Conservation (phyloP, 2,888 invertebrate species). For the Torymus aiolomorphi region DNA sequence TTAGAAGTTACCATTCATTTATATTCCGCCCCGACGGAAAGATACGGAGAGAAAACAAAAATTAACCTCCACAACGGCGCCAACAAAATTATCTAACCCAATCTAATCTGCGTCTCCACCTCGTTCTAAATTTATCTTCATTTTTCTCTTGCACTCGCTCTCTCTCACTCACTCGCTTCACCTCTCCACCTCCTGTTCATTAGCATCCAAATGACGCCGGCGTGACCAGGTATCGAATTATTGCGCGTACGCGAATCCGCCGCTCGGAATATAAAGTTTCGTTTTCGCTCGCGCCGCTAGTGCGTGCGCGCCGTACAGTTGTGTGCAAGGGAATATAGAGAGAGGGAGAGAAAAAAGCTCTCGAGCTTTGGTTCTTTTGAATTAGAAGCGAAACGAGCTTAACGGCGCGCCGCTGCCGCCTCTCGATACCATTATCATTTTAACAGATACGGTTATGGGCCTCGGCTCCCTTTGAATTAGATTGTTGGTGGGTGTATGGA, state of each 20-base stretch:
- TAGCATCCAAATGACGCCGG: constrained; percentile 62
- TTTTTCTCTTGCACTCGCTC: background rate
- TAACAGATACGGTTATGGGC: constrained; percentile 12
- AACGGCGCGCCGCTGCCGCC: background rate
- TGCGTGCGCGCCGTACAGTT: background rate
- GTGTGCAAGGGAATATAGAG: background rate
- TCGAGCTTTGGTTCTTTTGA: background rate
- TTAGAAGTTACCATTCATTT: no score
- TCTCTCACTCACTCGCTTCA: background rate
- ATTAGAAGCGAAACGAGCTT: constrained; percentile 11
- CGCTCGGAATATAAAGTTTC: constrained; percentile 38
- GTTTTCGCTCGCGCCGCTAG: constrained; percentile 10
- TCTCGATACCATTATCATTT: constrained; percentile 31
- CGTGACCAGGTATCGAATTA: constrained; percentile 50
- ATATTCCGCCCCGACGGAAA: no score
- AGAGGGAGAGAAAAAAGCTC: background rate
- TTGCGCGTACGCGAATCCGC: constrained; percentile 32
- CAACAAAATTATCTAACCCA: constrained; percentile 11
- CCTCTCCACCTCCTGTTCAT: constrained; percentile 53
- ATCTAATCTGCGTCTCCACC: constrained; percentile 16
- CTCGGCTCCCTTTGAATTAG: constrained; percentile 19
- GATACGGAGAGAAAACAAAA: background rate
- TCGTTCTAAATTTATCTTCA: background rate
- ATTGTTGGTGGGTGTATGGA: constrained; percentile 26
- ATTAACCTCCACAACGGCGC: background rate